Percentiles rank a stretch among this genome's conserved stretches.
These are phyloP conservation scores for Drosophila trapezifrons DNA, from an alignment of 1,140 invertebrate genomes.

Conservation along the genomic window DNA sequence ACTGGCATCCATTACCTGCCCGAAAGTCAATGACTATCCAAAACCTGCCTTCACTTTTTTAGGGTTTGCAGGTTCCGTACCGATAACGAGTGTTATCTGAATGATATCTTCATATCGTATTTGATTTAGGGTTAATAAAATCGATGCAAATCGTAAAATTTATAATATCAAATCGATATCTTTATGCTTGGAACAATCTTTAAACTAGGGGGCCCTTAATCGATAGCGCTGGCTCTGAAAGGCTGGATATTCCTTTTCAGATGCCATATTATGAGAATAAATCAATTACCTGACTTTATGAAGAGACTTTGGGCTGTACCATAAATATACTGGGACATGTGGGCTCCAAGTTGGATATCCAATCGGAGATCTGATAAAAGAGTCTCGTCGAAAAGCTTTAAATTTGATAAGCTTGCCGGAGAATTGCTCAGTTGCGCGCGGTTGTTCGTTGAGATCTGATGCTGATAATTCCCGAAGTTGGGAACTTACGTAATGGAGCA, in stretches of 20 bases:
- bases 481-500: constrained; percentile 11
- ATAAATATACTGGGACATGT: constrained; percentile 23
- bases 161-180: not conserved
- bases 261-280: constrained; percentile 25
- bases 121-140: constrained; percentile 42
- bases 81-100: constrained; percentile 4
- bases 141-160: constrained; percentile 33
- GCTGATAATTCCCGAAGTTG: not conserved
- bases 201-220: not conserved
- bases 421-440: constrained; percentile 15
- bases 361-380: constrained; percentile 24
- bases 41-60: constrained; percentile 7
- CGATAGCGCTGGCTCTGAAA: not conserved
- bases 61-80: not conserved
- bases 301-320: constrained; percentile 29
- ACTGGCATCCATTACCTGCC: constrained; percentile 24
- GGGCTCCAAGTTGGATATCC: constrained; percentile 11
- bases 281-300: constrained; percentile 30
- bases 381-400: constrained; percentile 19
- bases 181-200: constrained; percentile 4
- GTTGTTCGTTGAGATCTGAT: constrained; percentile 20
- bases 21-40: not conserved
- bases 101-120: constrained; percentile 7
- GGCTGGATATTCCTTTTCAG: not conserved
- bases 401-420: constrained; percentile 13